Evolutionary conservation across 2,888 invertebrate species (phyloP).

Genomic region (Boloria euphrosyne): DNA sequence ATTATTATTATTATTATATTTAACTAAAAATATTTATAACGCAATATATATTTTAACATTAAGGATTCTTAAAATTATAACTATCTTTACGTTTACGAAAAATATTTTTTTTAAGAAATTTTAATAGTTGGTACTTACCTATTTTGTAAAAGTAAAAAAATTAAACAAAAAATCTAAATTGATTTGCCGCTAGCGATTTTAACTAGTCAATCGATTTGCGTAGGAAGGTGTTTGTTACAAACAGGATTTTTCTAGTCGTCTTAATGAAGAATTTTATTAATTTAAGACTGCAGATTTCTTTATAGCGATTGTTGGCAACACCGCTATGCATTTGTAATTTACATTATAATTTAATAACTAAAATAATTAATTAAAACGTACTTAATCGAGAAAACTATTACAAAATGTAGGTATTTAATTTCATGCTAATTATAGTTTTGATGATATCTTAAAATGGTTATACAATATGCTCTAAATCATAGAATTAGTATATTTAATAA

Average conservation of each 20-base stretch:
- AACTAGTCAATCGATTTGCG: constrained; percentile 34
- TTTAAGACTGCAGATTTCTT: constrained; percentile 22
- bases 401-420: not conserved
- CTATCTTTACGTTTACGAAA: not conserved
- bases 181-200: constrained; percentile 32
- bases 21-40: too few relatives aligned
- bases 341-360: constrained; percentile 2
- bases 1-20: too few relatives aligned
- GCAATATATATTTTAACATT: too few relatives aligned
- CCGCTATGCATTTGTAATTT: constrained; percentile 3
- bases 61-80: not conserved
- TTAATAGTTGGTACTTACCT: too few relatives aligned
- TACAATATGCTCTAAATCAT: too few relatives aligned
- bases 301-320: constrained; percentile 3
- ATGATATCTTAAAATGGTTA: too few relatives aligned
- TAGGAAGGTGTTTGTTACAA: constrained; percentile 36
- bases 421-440: not conserved
- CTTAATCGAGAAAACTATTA: constrained; percentile 2
- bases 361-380: not conserved
- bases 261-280: constrained; percentile 35
- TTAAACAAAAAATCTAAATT: constrained; percentile 10
- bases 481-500: too few relatives aligned
- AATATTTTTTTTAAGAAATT: not conserved
- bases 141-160: too few relatives aligned
- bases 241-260: constrained; percentile 37